phyloP scores from a whole-genome alignment of 1,140 invertebrate species.

The Bathynomus jamesi region DNA sequence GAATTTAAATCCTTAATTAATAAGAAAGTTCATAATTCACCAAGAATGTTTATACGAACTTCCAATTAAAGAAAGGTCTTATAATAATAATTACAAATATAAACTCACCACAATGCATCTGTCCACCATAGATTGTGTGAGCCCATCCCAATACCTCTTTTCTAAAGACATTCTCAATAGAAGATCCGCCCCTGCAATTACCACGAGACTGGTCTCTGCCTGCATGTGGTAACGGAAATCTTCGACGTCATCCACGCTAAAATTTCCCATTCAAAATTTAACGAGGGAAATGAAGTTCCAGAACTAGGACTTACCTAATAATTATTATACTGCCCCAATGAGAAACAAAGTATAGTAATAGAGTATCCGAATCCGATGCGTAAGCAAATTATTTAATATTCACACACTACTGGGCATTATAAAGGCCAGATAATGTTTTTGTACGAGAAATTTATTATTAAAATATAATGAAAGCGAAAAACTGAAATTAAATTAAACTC shows the following conservation, averaged over 20 bases:
- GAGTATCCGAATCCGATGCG: no score
- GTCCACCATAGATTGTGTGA: conserved; percentile 77
- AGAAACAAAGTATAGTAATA: no score
- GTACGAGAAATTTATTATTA: no score
- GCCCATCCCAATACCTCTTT: conserved; percentile 60
- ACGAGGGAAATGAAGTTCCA: background rate
- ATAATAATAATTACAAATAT: background rate
- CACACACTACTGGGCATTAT: no score
- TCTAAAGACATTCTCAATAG: conserved; percentile 59
- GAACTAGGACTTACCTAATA: background rate
- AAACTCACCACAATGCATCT: conserved; percentile 57
- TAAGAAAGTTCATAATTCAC: no score
- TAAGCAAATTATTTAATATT: no score
- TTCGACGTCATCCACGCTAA: background rate
- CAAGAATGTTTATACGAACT: no score
- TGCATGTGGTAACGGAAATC: conserved; percentile 53
- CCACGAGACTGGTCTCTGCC: conserved; percentile 64
- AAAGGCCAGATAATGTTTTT: no score
- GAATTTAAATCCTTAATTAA: no score
- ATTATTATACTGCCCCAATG: no score
- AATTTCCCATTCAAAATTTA: background rate
- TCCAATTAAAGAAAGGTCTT: no score
- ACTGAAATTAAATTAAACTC: conserved; percentile 18
- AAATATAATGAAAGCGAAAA: no score
- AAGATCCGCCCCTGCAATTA: conserved; percentile 76